Evolutionary conservation across 2,113 vertebrate genomes (phyloP), one percentile per base, ranked within the genome.

Genomic region (Ardeotis arabs): DNA sequence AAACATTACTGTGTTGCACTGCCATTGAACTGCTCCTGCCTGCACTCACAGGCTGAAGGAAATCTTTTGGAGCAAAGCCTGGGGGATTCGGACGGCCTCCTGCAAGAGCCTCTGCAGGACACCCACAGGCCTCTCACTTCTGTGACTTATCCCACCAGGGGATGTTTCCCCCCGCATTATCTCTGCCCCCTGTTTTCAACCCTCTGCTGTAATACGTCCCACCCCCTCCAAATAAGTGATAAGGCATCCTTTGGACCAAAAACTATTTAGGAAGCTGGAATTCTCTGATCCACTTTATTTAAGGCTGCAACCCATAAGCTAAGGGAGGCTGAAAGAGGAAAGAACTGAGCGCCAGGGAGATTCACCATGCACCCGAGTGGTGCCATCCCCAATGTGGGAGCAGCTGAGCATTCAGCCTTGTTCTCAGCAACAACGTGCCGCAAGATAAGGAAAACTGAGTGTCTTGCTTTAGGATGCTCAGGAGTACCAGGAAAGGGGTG

Each of bases 1-100:
- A 66, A 35, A 12, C 0, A 1, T 14, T 39, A 35, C 0, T 1
- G 29, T 27, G 21, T 10, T 28, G 41, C 7, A 3, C 10, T 11
- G 33, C n/a, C 13, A 12, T 2, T 12, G 28, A 66, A 84, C 53
- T 5, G 4, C 2, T 41, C 21, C 72, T 33, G 14, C 10, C 44
- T 4, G 10, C 2, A 1, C 23, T 28, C 2, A 2, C 21, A 41
- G 24, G 33, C 47, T 67, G 63, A 59, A 0, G 2, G 52, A 80
- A 85, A 28, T 41, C 27, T 55, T 55, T 58, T 16, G 21, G 35
- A 60, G 29, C 1, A 0, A 68, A 41, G 28, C 0, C 0, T 7
- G 24, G 15, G 18, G 12, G 22, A 53, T 1, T 21, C 49, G 31
- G 20, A 25, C 44, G 20, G 70, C 45, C 17, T n/a, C 16, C 25